phyloP scores from a whole-genome alignment of 53 echinoderm and acorn worm genomes.

The Zoroaster sp. region DNA sequence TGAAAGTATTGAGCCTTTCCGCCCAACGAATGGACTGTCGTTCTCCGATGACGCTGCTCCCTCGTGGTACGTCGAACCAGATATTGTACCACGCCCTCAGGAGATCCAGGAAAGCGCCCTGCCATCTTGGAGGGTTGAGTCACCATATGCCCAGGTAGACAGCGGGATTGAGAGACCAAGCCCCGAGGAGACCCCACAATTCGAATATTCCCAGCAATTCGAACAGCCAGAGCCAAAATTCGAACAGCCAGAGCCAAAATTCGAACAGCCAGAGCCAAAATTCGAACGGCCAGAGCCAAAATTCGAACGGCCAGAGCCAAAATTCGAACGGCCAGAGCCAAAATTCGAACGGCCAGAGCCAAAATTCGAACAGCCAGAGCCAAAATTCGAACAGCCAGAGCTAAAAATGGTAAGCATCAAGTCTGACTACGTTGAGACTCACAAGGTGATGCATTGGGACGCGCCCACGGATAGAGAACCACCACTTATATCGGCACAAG shows the following conservation, averaged over 20 bases:
- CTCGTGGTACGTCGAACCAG: constrained; percentile 23
- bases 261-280: constrained; percentile 52
- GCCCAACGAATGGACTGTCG: constrained; percentile 17
- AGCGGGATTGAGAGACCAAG: neutral
- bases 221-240: constrained; percentile 54
- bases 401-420: constrained; percentile 67
- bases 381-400: constrained; percentile 39
- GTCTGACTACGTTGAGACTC: constrained; percentile 60
- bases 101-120: constrained; percentile 39
- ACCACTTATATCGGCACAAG: neutral
- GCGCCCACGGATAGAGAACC: constrained; percentile 25
- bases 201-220: no score
- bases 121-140: constrained; percentile 27
- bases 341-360: no score
- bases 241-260: constrained; percentile 48
- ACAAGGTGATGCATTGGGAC: constrained; percentile 19
- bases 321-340: no score
- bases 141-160: constrained; percentile 35
- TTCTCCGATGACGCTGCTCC: constrained; percentile 29
- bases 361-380: constrained; percentile 8
- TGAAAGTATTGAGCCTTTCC: neutral
- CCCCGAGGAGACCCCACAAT: neutral
- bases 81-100: constrained; percentile 11
- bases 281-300: no score
- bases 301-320: constrained; percentile 44